These are phyloP conservation scores for Dicrurus megarhynchus DNA, from an alignment of 2,113 vertebrate genomes.

Conservation along the genomic window DNA sequence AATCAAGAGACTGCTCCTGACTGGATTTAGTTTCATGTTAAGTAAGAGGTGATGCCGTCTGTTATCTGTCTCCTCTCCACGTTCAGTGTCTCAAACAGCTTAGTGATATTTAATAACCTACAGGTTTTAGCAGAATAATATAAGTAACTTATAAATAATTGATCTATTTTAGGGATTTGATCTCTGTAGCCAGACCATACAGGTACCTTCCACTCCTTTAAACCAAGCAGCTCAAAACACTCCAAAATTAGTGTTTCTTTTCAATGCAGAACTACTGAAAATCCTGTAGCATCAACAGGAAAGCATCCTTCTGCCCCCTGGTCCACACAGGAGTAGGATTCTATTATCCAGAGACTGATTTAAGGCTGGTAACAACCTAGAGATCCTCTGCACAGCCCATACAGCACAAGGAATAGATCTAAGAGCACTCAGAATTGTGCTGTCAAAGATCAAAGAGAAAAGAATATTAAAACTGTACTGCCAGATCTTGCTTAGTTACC, in stretches of 20 bases:
- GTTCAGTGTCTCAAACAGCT: background rate
- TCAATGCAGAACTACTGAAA: background rate
- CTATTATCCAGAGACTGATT: background rate
- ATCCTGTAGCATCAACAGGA: background rate
- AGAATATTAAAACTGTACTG: background rate
- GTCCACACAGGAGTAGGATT: background rate
- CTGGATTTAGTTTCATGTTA: background rate
- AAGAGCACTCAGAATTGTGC: background rate
- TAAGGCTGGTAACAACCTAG: rapidly evolving
- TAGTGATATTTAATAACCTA: background rate
- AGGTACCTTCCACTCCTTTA: background rate
- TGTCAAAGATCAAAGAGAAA: background rate
- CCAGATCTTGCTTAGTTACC: background rate
- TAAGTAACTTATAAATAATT: background rate
- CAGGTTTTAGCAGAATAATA: background rate
- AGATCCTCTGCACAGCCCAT: background rate
- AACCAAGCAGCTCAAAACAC: background rate
- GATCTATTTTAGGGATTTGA: background rate
- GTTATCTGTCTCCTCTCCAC: background rate
- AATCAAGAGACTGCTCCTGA: background rate
- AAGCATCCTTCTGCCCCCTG: background rate
- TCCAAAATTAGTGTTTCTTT: background rate
- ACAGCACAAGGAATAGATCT: background rate
- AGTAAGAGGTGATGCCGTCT: background rate
- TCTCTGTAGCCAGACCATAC: background rate